Conservation (phyloP, 2,797 vertebrate genomes). For the Propithecus perrieri region DNA sequence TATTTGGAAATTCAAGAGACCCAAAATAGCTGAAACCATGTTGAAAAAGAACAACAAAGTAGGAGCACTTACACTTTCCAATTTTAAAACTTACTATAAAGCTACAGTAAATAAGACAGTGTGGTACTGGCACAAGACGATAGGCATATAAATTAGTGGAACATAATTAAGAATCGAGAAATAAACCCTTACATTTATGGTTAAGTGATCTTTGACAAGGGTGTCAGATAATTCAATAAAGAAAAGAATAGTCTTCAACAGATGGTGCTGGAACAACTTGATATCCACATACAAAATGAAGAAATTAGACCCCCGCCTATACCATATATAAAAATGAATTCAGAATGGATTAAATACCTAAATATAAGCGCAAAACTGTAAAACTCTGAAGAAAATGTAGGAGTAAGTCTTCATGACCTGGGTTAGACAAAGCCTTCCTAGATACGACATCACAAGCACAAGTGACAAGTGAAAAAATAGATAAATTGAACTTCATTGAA, state of each 20-base stretch:
- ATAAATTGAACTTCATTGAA: neutral
- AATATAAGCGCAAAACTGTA: neutral
- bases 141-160: neutral
- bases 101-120: neutral
- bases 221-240: neutral
- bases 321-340: neutral
- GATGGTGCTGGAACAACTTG: neutral
- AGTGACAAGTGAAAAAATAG: neutral
- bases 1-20: neutral
- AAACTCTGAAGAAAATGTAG: neutral
- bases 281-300: neutral
- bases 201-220: neutral
- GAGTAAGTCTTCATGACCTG: neutral
- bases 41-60: neutral
- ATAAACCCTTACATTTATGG: neutral
- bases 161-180: neutral
- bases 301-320: no score
- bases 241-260: conserved; percentile 2
- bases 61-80: neutral
- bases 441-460: neutral
- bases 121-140: neutral
- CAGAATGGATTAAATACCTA: neutral
- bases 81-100: neutral
- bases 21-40: neutral
- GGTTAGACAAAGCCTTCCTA: neutral